Conservation (phyloP, 2,113 vertebrate genomes). For the Brachypodius melanocephalos region DNA sequence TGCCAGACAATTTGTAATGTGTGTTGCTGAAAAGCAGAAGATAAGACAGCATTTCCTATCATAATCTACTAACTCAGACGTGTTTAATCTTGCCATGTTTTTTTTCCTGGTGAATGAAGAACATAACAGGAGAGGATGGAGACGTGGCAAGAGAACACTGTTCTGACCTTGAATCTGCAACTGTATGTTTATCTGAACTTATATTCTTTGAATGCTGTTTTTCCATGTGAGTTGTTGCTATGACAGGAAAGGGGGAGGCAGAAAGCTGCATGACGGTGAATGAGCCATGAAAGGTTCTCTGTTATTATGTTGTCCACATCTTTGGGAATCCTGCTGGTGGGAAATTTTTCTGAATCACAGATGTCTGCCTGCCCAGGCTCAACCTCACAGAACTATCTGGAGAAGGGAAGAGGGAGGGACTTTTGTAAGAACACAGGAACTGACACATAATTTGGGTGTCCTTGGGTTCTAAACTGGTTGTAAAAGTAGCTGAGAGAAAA, state of each 20-base stretch:
- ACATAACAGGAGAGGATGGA: not conserved
- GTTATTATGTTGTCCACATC: not conserved
- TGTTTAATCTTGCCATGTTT: not conserved
- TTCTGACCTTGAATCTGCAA: slow-evolving; percentile 23
- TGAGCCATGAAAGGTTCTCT: not conserved
- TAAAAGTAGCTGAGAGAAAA: not conserved
- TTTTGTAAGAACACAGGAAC: not conserved
- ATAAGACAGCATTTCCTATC: slow-evolving; percentile 39
- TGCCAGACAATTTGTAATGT: slow-evolving; percentile 51
- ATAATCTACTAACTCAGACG: slow-evolving; percentile 19
- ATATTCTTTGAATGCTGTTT: not conserved
- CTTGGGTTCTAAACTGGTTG: not conserved
- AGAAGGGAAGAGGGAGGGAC: not conserved
- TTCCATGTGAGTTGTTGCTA: not conserved
- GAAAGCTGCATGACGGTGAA: not conserved
- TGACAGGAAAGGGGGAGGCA: not conserved
- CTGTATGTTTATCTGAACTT: not conserved
- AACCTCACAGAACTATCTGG: not conserved
- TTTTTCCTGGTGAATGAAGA: not conserved
- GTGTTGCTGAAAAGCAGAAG: slow-evolving; percentile 46
- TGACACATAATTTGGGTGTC: not conserved
- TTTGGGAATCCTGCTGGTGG: not conserved
- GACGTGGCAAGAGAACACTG: not conserved
- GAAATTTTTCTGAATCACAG: not conserved
- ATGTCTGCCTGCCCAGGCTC: not conserved